phyloP scores from a whole-genome alignment of 2,113 vertebrate genomes.

The Phalacrocorax brasilianus region DNA sequence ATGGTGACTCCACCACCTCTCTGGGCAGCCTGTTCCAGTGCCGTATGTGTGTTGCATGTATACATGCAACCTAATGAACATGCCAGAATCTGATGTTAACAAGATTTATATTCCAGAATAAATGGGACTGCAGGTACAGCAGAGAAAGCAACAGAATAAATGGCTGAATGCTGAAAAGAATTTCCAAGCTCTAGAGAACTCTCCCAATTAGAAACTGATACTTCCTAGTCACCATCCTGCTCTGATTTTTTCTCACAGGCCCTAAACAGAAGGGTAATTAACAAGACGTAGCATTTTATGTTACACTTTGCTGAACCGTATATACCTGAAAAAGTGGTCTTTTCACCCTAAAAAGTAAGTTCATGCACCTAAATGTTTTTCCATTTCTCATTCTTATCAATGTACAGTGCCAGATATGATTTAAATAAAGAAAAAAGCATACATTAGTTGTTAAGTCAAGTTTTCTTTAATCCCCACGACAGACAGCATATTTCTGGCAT shows the following conservation, averaged over 20 bases:
- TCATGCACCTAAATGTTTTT: background rate
- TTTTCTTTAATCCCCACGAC: background rate
- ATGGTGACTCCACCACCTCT: too few relatives aligned
- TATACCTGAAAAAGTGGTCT: background rate
- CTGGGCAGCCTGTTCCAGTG: too few relatives aligned
- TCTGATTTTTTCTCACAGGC: background rate
- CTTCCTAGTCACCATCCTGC: background rate
- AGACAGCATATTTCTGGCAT: background rate
- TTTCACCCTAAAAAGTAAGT: background rate
- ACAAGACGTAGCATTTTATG: background rate
- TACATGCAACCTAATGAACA: background rate
- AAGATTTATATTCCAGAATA: background rate
- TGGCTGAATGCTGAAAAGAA: background rate
- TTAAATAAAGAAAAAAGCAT: background rate
- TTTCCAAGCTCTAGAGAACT: background rate
- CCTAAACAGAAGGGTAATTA: background rate
- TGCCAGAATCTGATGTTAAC: fast-evolving
- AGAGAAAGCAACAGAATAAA: background rate
- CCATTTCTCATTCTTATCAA: background rate
- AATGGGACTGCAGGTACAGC: background rate
- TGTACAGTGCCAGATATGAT: background rate
- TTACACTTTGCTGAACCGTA: background rate
- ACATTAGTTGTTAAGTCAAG: background rate
- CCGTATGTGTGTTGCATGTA: too few relatives aligned
- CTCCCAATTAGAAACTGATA: background rate